Evolutionary conservation across 2,113 vertebrate species (phyloP), one percentile per base, ranked within the genome.

Genomic region (Cairina moschata): DNA sequence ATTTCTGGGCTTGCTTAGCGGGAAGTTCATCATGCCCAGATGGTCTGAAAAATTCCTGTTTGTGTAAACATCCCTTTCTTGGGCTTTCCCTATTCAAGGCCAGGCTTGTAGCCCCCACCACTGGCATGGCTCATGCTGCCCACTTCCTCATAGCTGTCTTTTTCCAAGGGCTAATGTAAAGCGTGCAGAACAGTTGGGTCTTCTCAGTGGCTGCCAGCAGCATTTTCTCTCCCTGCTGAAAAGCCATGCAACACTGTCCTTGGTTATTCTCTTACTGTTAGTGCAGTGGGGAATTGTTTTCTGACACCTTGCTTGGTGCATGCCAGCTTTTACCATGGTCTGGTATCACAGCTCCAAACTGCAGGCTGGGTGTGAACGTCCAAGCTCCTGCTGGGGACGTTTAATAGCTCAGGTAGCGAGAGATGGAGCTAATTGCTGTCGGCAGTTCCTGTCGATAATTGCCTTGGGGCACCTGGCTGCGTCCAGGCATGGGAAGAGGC

Each of bases 371-470:
- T 14, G 78, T 4, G 17, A 86, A 20, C 44, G 21, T 16, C 66
- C 32, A 10, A 20, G n/a, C 32, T 58, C 16, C 67, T 13, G n/a
- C 42, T 11, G n/a, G 32, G 8, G 48, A 0, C 0, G 4, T 6
- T 8, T 9, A 16, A 11, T 52, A 6, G 28, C 55, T 63, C 22
- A 1, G 28, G 22, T 0, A 13, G 28, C 0, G 1, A 17, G 25
- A 14, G 8, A 8, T 0, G 46, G 12, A 4, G n/a, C 63, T 9
- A 2, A 11, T 32, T 44, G 8, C 63, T 20, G 8, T 0, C 22
- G 6, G 6, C 46, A 2, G 9, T 32, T 44, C 11, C 63, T 20
- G 8, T 0, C 20, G 7, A 21, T 28, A 1, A 2, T 0, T 15
- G 42, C 36, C 10, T 31, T 2, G 16, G 12, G 7, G 46, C 11